Conservation (phyloP, 2,113 vertebrate species). For the Tupaia chinensis region DNA sequence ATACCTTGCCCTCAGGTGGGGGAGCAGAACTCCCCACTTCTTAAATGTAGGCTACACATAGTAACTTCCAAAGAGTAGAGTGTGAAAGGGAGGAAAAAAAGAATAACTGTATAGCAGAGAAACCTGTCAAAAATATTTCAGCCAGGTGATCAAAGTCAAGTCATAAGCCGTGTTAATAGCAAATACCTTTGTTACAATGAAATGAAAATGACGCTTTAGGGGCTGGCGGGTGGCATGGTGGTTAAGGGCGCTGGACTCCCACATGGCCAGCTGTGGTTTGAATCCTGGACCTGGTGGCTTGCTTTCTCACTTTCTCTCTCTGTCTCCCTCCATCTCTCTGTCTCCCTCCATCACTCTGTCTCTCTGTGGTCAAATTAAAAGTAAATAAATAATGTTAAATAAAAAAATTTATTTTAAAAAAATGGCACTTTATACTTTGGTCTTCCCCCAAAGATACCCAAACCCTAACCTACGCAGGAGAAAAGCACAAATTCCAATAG, state of each 20-base stretch:
- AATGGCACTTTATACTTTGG: background rate
- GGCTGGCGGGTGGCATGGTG: too few species aligned
- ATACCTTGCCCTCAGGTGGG: background rate
- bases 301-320: too few species aligned
- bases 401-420: too few species aligned
- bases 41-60: background rate
- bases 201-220: background rate
- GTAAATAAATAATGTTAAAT: too few species aligned
- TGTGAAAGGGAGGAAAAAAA: background rate
- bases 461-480: background rate
- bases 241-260: too few species aligned
- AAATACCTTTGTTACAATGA: background rate
- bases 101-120: background rate
- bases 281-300: too few species aligned
- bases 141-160: background rate
- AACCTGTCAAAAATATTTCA: background rate
- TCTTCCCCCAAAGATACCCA: background rate
- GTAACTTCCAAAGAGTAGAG: background rate
- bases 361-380: too few species aligned
- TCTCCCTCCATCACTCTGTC: too few species aligned
- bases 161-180: background rate
- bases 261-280: too few species aligned
- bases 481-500: background rate
- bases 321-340: too few species aligned
- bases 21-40: background rate